Evolutionary conservation across 2,797 vertebrate genomes (phyloP).

Genomic region (Natrix natrix): DNA sequence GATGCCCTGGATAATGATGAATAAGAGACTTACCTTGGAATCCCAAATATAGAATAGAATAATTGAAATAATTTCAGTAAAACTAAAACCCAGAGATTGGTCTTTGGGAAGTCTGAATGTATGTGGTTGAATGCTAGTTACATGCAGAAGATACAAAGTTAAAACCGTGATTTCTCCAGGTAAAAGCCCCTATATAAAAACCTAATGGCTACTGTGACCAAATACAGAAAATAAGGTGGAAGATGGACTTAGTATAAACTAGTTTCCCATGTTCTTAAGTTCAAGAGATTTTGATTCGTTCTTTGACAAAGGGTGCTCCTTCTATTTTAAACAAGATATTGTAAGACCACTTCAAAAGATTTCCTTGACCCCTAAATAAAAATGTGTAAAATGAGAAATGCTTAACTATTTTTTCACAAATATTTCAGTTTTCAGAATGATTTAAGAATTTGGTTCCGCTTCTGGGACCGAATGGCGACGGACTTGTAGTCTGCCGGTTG

Average conservation of each 20-base stretch:
- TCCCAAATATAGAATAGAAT: not conserved
- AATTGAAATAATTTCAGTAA: not conserved
- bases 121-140: not conserved
- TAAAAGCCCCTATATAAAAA: not conserved
- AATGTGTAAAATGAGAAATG: not conserved
- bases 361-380: not conserved
- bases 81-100: not conserved
- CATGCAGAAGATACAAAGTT: not conserved
- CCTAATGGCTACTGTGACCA: not conserved
- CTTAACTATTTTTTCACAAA: conserved; percentile 32
- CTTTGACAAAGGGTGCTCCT: not conserved
- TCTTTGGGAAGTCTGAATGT: not conserved
- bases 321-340: not conserved
- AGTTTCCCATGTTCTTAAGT: not conserved
- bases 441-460: conserved; percentile 37
- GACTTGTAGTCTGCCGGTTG: no score
- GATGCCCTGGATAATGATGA: not conserved
- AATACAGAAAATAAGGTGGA: not conserved
- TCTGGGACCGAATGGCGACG: no score
- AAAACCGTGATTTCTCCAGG: not conserved
- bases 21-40: not conserved
- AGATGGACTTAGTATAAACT: not conserved
- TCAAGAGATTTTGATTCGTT: not conserved
- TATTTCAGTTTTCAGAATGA: conserved; percentile 46
- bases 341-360: not conserved